A percentile compares a stretch with the other conserved stretches of the same genome.
Evolutionary conservation across 1,140 invertebrate genomes (phyloP).

Genomic region (honey bee (Apis mellifera)): DNA sequence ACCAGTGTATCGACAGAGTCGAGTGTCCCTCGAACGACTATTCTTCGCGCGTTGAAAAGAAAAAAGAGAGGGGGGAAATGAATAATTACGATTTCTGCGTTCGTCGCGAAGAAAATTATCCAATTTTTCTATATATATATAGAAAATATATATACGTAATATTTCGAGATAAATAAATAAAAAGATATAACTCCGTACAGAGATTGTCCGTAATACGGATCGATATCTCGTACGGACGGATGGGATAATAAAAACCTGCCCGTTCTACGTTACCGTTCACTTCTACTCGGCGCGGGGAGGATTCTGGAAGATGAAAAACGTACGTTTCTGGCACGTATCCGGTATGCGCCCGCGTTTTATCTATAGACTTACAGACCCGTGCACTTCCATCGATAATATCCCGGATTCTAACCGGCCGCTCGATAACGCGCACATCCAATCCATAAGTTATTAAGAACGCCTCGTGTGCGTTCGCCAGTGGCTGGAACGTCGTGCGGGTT

Average conservation of each 20-base stretch:
- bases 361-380: constrained; percentile 33
- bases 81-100: no score
- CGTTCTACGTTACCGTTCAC: no score
- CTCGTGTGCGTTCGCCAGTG: constrained; percentile 73
- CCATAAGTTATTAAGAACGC: constrained; percentile 77
- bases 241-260: no score
- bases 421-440: constrained; percentile 77
- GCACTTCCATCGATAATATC: constrained; percentile 74
- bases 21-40: constrained; percentile 49
- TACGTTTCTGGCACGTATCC: neutral
- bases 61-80: fast-evolving
- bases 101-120: no score
- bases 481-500: constrained; percentile 71
- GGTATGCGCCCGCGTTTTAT: no score
- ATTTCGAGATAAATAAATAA: no score
- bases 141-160: no score
- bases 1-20: constrained; percentile 56
- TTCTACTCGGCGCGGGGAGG: neutral
- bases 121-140: no score
- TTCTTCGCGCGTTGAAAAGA: no score
- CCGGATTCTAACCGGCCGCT: constrained; percentile 76
- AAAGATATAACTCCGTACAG: no score
- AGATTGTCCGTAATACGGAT: no score
- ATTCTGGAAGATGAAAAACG: neutral
- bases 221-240: no score